Conservation (phyloP, 2,113 vertebrate species). For the Limanda limanda region DNA sequence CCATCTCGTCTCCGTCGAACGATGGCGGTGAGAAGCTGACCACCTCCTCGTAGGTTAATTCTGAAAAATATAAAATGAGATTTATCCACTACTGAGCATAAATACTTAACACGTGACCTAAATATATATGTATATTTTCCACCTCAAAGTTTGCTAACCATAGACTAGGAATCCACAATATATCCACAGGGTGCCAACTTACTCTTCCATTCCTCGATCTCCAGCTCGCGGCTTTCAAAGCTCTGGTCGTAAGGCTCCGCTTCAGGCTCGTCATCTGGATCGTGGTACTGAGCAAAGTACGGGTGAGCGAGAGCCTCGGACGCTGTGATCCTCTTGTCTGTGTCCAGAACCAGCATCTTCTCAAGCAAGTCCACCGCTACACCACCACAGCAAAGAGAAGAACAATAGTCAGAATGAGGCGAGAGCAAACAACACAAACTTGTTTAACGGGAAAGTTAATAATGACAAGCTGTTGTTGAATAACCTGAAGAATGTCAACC, state of each 20-base stretch:
- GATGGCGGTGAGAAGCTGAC: conserved; percentile 92
- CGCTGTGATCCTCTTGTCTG: conserved; percentile 95
- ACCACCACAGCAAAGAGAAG: not conserved
- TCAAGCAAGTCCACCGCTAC: conserved; percentile 96
- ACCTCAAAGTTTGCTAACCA: not conserved
- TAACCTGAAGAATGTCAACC: not conserved
- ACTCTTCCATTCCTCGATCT: conserved; percentile 99
- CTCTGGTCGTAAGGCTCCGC: conserved; percentile 98
- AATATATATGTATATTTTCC: not conserved
- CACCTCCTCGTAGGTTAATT: conserved; percentile 94
- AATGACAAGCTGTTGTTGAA: not conserved
- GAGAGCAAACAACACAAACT: not conserved
- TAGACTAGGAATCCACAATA: too few relatives aligned
- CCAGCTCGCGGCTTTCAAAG: conserved; percentile 96
- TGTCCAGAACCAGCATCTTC: conserved; percentile 98
- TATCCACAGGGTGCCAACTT: conserved; percentile 67
- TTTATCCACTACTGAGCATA: not conserved
- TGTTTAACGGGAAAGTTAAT: not conserved
- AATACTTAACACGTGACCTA: not conserved
- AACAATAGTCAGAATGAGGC: not conserved
- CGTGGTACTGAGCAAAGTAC: conserved; percentile 97
- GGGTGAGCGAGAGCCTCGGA: conserved; percentile 92
- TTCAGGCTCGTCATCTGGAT: conserved; percentile 96
- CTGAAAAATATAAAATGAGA: conserved; percentile 69
- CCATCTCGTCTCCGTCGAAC: conserved; percentile 95